Evolutionary conservation across 2,113 vertebrate genomes (phyloP).

Genomic region (Brachionichthys hirsutus): DNA sequence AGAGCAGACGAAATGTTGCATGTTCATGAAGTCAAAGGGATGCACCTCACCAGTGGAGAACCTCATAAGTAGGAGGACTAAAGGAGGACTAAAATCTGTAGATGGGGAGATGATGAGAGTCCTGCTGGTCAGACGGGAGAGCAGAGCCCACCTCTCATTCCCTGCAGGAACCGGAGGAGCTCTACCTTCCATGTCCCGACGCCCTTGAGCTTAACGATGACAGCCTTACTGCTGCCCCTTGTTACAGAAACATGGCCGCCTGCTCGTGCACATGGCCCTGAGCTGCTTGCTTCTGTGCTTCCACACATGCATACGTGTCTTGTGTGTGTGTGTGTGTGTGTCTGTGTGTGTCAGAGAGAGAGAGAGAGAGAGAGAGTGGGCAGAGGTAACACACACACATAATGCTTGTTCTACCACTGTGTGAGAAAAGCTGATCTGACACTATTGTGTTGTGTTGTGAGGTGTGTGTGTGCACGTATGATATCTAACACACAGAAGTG

Average conservation of each 20-base stretch:
- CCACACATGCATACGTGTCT: constrained; percentile 43
- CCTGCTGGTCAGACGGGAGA: constrained; percentile 11
- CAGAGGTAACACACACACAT: constrained; percentile 24
- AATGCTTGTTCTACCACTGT: constrained; percentile 8
- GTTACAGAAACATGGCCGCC: constrained; percentile 72
- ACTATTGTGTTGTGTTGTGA: constrained; percentile 50
- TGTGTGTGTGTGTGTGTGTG: constrained; percentile 21
- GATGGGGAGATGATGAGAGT: constrained; percentile 5
- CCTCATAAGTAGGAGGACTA: background rate
- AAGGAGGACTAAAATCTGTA: constrained; percentile 35
- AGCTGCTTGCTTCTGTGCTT: constrained; percentile 67
- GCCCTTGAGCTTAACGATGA: no score
- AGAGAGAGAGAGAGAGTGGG: constrained; percentile 38
- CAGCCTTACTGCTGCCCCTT: constrained; percentile 57
- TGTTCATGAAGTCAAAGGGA: no score
- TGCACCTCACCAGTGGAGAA: no score
- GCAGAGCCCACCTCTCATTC: constrained; percentile 32
- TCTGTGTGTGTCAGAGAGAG: constrained; percentile 17
- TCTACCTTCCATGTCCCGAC: no score
- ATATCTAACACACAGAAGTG: no score
- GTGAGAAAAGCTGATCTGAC: constrained; percentile 55
- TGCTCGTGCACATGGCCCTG: constrained; percentile 65
- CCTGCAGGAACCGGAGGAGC: constrained; percentile 9
- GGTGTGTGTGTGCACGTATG: no score
- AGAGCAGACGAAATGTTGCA: no score